Conservation (phyloP, 2,888 invertebrate genomes). For the Zootermopsis nevadensis region DNA sequence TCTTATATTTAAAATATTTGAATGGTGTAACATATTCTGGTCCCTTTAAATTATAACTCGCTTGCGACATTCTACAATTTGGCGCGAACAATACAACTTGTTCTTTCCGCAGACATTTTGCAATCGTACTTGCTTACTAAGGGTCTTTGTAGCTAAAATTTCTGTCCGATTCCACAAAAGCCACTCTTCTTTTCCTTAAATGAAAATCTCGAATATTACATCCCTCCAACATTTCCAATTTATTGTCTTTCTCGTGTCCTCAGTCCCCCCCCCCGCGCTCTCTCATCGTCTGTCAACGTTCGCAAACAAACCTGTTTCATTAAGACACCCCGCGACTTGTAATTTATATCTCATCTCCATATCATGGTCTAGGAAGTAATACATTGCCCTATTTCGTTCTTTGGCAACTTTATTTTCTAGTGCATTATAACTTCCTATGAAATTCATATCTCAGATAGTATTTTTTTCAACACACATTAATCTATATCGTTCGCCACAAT, state of each 20-base stretch:
- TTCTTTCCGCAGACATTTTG: neutral
- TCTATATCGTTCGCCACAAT: neutral
- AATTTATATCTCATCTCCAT: neutral
- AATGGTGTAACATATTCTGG: no score
- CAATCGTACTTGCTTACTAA: neutral
- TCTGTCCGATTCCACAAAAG: neutral
- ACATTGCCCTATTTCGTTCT: neutral
- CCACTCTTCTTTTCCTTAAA: neutral
- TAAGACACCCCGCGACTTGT: neutral
- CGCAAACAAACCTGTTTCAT: conserved; percentile 9
- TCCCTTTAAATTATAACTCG: no score
- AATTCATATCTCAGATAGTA: neutral
- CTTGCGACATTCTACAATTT: no score
- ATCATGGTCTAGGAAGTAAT: neutral
- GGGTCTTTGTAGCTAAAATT: conserved; percentile 6
- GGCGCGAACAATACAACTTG: neutral
- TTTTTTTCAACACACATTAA: neutral
- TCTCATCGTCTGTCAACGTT: neutral
- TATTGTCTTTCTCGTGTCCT: conserved; percentile 27
- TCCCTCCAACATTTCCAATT: neutral
- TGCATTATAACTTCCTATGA: neutral
- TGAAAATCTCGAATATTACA: neutral
- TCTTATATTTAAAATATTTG: no score
- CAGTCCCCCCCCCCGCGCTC: conserved; percentile 14
- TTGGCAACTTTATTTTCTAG: neutral